Evolutionary conservation across 1,140 invertebrate species (phyloP).

Genomic region (Lordiphosa mommai): DNA sequence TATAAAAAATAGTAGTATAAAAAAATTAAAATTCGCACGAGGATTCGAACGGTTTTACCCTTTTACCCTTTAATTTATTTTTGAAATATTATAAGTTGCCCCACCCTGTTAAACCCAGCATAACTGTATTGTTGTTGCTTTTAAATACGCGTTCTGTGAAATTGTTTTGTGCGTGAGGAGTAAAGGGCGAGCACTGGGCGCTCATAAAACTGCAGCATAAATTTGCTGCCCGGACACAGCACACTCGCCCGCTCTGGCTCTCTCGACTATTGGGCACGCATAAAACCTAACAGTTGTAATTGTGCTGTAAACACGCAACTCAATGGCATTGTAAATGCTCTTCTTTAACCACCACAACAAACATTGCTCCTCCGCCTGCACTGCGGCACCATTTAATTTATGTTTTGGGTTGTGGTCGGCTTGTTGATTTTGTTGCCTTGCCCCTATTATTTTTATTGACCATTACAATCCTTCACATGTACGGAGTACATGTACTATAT

Average conservation of each 20-base stretch:
- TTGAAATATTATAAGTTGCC: too few relatives aligned
- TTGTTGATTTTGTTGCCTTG: constrained; percentile 61
- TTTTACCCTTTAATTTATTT: too few relatives aligned
- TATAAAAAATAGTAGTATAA: too few relatives aligned
- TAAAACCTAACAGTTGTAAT: constrained; percentile 77
- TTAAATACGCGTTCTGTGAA: constrained; percentile 48
- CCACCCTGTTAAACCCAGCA: too few relatives aligned
- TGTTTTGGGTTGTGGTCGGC: constrained; percentile 56
- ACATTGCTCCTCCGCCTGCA: constrained; percentile 25
- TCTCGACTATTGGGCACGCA: constrained; percentile 49
- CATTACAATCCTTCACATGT: constrained; percentile 49
- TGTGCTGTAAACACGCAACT: constrained; percentile 77
- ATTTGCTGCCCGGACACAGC: constrained; percentile 36
- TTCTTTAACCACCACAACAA: constrained; percentile 14
- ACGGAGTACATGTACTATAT: constrained; percentile 1
- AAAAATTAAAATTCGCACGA: too few relatives aligned
- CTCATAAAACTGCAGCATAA: constrained; percentile 71
- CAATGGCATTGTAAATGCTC: constrained; percentile 62
- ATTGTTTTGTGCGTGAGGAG: constrained; percentile 49
- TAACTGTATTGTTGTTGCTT: constrained; percentile 16
- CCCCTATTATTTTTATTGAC: constrained; percentile 69
- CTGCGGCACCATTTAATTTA: constrained; percentile 72
- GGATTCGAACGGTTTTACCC: too few relatives aligned
- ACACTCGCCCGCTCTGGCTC: not conserved
- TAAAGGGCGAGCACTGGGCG: constrained; percentile 34